Percentiles rank a stretch among this genome's conserved stretches.
These are phyloP conservation scores for Diogma glabrata DNA, from an alignment of 2,888 invertebrate genomes.

Conservation along the genomic window DNA sequence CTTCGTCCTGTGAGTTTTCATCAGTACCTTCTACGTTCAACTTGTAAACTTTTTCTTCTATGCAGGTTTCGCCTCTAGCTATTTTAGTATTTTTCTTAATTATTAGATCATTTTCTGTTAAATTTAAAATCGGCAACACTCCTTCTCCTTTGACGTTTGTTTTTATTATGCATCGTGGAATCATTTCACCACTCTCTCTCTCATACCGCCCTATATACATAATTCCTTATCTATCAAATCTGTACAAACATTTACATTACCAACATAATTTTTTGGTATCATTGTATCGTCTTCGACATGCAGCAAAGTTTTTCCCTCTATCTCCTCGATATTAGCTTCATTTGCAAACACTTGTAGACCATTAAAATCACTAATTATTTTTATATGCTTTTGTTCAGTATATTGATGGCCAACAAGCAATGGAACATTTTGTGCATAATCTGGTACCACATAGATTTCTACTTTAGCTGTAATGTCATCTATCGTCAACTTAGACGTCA, in stretches of 20 bases:
- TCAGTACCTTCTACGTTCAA: too few relatives aligned
- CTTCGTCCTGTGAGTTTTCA: too few relatives aligned
- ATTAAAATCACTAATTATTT: background rate
- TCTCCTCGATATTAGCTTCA: background rate
- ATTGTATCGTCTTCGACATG: background rate
- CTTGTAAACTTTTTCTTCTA: background rate
- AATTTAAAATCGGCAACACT: background rate
- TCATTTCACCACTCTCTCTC: background rate
- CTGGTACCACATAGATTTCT: too few relatives aligned
- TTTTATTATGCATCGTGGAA: background rate
- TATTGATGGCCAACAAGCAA: too few relatives aligned
- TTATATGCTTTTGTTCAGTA: too few relatives aligned
- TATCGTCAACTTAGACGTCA: background rate
- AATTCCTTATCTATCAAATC: background rate
- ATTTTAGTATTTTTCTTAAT: background rate
- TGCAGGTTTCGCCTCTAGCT: background rate
- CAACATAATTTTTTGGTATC: background rate
- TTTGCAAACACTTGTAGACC: background rate
- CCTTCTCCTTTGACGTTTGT: background rate
- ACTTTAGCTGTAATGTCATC: too few relatives aligned
- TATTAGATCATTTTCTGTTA: background rate
- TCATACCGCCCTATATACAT: background rate
- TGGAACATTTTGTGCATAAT: too few relatives aligned
- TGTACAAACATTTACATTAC: background rate
- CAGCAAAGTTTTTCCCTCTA: background rate